Percentiles rank a stretch among this genome's conserved stretches.
Conservation (phyloP, 1,140 invertebrate genomes). For the Aplysia californica region DNA sequence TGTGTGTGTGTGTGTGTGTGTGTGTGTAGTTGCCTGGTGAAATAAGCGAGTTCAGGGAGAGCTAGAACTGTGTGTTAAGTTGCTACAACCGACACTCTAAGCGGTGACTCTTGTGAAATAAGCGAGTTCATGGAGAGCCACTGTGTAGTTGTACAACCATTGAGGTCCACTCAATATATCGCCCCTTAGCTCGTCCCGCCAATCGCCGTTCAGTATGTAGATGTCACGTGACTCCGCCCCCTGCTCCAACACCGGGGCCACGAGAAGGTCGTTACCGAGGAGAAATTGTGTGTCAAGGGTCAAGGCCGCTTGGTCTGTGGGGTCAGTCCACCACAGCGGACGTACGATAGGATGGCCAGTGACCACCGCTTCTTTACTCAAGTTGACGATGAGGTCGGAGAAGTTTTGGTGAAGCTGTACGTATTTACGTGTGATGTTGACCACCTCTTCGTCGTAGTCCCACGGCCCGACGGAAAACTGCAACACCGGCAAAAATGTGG, state of each 20-base stretch:
- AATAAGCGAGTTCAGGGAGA: too few species aligned
- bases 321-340: slow-evolving; percentile 92
- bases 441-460: slow-evolving; percentile 80
- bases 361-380: slow-evolving; percentile 36
- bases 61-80: too few species aligned
- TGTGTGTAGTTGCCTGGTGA: too few species aligned
- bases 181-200: slow-evolving; percentile 41
- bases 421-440: slow-evolving; percentile 76
- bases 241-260: slow-evolving; percentile 82
- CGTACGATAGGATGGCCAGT: slow-evolving; percentile 72
- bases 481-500: slow-evolving; percentile 86
- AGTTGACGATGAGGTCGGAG: slow-evolving; percentile 38
- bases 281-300: slow-evolving; percentile 86
- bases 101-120: slow-evolving; percentile 35
- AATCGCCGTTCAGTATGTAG: slow-evolving; percentile 69
- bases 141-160: slow-evolving; percentile 77
- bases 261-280: slow-evolving; percentile 84
- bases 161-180: slow-evolving; percentile 71
- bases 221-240: slow-evolving; percentile 77
- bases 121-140: slow-evolving; percentile 56
- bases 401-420: slow-evolving; percentile 78
- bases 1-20: too few species aligned
- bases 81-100: too few species aligned
- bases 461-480: slow-evolving; percentile 92
- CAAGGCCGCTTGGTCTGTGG: slow-evolving; percentile 82